Percentiles rank a stretch among this genome's conserved stretches.
Evolutionary conservation across 1,140 invertebrate genomes (phyloP).

Genomic region (Pseudachorutes palmiensis): DNA sequence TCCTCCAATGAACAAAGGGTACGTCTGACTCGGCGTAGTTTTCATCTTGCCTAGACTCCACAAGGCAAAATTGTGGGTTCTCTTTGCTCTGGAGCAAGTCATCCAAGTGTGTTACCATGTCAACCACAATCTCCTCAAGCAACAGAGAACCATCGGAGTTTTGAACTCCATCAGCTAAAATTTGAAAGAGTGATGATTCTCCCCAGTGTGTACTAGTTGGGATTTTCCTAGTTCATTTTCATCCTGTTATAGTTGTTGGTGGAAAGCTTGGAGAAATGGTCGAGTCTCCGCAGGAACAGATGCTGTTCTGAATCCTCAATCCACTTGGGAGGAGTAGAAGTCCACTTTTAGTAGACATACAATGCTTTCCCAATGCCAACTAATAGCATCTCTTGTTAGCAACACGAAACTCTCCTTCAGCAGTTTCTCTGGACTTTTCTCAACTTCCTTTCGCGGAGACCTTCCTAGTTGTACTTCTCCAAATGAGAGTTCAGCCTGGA

Average conservation of each 20-base stretch:
- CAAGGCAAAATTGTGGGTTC: conserved; percentile 73
- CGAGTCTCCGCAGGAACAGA: conserved; percentile 68
- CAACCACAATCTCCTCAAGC: conserved; percentile 67
- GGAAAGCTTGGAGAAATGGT: conserved; percentile 79
- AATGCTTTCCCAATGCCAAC: conserved; percentile 80
- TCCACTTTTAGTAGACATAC: conserved; percentile 62
- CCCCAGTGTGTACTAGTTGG: conserved; percentile 57
- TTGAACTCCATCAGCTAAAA: conserved; percentile 54
- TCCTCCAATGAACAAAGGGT: conserved; percentile 85
- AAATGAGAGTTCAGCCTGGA: conserved; percentile 24
- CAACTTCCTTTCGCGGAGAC: conserved; percentile 47
- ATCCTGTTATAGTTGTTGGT: conserved; percentile 65
- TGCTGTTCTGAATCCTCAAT: conserved; percentile 65
- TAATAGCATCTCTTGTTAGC: conserved; percentile 57
- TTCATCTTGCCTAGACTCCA: conserved; percentile 80
- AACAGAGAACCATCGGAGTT: conserved; percentile 47
- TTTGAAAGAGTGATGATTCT: conserved; percentile 71
- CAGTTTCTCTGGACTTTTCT: conserved; percentile 51
- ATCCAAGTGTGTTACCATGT: conserved; percentile 66
- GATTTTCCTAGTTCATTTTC: conserved; percentile 54
- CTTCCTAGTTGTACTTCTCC: conserved; percentile 30
- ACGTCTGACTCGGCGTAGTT: conserved; percentile 81
- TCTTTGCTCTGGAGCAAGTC: conserved; percentile 56
- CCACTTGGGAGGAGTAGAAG: conserved; percentile 48
- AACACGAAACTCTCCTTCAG: conserved; percentile 67